Conservation (phyloP, 1,140 invertebrate species). For the Artemia franciscana region DNA sequence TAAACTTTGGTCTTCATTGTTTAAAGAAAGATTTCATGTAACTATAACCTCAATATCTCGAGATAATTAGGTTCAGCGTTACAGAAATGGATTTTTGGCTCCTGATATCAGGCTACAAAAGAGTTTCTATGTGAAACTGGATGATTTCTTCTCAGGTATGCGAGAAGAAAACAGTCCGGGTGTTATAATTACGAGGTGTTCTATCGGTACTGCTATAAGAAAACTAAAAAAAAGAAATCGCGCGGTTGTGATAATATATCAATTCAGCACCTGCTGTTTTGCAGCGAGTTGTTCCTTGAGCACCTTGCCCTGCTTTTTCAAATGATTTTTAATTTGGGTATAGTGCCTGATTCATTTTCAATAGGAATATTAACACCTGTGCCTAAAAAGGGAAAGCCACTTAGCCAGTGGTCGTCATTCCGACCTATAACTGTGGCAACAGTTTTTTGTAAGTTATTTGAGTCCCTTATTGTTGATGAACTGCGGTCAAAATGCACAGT, state of each 20-base stretch:
- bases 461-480: neutral
- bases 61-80: too few species aligned
- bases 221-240: neutral
- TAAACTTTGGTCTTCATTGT: neutral
- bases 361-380: too few species aligned
- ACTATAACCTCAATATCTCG: too few species aligned
- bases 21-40: neutral
- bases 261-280: neutral
- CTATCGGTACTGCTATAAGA: too few species aligned
- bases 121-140: neutral
- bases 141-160: neutral
- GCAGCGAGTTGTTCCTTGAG: neutral
- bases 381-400: too few species aligned
- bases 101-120: neutral
- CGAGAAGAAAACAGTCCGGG: too few species aligned
- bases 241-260: neutral
- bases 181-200: too few species aligned
- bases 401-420: too few species aligned
- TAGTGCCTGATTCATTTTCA: neutral
- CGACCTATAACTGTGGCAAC: too few species aligned
- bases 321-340: neutral
- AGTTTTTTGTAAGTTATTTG: neutral
- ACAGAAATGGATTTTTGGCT: neutral
- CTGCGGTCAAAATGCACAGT: neutral
- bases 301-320: neutral